phyloP scores from a whole-genome alignment of 2,888 invertebrate genomes.

The Chrysolina americana region DNA sequence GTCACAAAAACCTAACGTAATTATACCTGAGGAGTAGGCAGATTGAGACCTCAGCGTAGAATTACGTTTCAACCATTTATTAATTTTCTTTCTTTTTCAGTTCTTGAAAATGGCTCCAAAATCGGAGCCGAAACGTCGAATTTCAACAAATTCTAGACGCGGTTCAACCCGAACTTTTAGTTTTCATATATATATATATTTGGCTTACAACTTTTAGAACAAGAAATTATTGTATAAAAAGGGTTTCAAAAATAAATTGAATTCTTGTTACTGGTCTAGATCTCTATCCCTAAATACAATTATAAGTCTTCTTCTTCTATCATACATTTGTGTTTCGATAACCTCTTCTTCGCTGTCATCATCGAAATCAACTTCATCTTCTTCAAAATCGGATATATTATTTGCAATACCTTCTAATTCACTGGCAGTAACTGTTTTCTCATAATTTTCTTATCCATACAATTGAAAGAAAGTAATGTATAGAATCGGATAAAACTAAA shows the following conservation, averaged over 20 bases:
- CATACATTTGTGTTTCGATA: too few species aligned
- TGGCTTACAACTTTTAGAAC: not conserved
- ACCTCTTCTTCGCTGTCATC: not conserved
- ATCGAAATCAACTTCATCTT: not conserved
- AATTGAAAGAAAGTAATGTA: constrained; percentile 7
- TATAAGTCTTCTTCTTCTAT: not conserved
- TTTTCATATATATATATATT: too few species aligned
- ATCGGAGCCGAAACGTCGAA: too few species aligned
- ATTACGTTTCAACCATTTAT: too few species aligned
- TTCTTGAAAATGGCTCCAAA: too few species aligned
- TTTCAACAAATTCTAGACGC: too few species aligned
- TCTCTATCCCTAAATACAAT: not conserved
- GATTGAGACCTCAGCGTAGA: too few species aligned
- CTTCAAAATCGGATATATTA: not conserved
- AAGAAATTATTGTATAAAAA: not conserved
- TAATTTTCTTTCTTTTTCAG: too few species aligned
- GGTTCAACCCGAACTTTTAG: too few species aligned
- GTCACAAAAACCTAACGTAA: too few species aligned
- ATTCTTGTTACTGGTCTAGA: not conserved
- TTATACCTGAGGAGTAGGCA: too few species aligned
- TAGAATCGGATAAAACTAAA: constrained; percentile 2
- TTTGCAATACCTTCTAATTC: not conserved
- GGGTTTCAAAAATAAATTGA: not conserved
- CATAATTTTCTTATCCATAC: not conserved
- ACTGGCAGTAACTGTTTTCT: not conserved